A percentile compares a stretch with the other conserved stretches of the same genome.
These are phyloP conservation scores for Rhopalosiphum padi DNA, from an alignment of 1,140 invertebrate genomes.

Conservation along the genomic window DNA sequence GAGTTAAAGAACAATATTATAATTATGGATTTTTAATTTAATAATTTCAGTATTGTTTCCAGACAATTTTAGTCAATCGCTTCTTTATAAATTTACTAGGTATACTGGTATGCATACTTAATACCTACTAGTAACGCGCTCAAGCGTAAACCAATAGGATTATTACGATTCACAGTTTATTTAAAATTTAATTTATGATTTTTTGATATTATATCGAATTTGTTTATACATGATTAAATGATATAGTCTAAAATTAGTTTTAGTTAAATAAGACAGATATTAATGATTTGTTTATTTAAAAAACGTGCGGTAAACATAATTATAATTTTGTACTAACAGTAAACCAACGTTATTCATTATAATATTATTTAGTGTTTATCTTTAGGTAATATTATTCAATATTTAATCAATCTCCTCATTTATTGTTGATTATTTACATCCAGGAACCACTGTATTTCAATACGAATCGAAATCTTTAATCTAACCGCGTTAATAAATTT, in stretches of 20 bases:
- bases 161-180: neutral
- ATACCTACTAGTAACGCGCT: neutral
- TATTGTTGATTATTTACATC: neutral
- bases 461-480: neutral
- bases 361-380: neutral
- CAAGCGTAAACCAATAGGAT: neutral
- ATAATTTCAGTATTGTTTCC: neutral
- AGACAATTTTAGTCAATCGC: neutral
- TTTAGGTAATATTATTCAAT: neutral
- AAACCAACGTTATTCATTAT: neutral
- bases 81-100: neutral
- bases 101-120: neutral
- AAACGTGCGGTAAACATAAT: neutral
- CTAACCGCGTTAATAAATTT: neutral
- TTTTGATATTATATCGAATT: neutral
- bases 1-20: neutral
- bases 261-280: neutral
- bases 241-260: neutral
- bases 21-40: neutral
- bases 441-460: neutral
- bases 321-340: neutral
- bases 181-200: constrained; percentile 4
- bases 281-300: neutral
- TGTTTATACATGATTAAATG: neutral
- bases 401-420: neutral